These are phyloP conservation scores for Hypocryptadius cinnamomeus DNA, from an alignment of 2,113 vertebrate species.

Conservation along the genomic window DNA sequence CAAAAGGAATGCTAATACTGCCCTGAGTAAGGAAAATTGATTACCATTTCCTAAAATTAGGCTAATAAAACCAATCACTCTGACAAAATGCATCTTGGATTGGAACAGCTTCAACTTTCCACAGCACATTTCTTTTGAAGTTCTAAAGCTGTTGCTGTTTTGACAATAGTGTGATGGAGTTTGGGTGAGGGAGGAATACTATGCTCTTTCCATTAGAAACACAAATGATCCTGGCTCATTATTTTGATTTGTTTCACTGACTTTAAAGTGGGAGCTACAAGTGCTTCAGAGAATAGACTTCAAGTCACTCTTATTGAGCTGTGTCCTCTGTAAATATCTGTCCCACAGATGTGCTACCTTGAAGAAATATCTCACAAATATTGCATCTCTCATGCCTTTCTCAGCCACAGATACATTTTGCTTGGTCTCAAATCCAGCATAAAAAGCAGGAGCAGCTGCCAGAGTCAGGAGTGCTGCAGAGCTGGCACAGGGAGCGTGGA, in stretches of 20 bases:
- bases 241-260: background rate
- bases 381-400: background rate
- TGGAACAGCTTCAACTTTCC: background rate
- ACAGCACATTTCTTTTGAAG: background rate
- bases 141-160: background rate
- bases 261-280: background rate
- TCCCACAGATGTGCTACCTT: background rate
- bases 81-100: background rate
- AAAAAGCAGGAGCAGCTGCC: background rate
- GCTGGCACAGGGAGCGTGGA: background rate
- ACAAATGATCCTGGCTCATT: background rate
- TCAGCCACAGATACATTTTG: background rate
- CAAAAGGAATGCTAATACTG: slow-evolving; percentile 12
- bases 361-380: background rate
- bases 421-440: background rate
- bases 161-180: background rate
- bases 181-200: background rate
- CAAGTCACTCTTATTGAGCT: background rate
- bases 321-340: background rate
- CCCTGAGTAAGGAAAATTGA: slow-evolving; percentile 7
- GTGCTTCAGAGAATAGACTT: background rate
- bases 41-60: background rate
- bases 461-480: background rate
- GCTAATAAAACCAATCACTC: background rate
- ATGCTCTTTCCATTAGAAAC: background rate